Conservation (phyloP, 2,113 vertebrate species). For the Hypomesus transpacificus region DNA sequence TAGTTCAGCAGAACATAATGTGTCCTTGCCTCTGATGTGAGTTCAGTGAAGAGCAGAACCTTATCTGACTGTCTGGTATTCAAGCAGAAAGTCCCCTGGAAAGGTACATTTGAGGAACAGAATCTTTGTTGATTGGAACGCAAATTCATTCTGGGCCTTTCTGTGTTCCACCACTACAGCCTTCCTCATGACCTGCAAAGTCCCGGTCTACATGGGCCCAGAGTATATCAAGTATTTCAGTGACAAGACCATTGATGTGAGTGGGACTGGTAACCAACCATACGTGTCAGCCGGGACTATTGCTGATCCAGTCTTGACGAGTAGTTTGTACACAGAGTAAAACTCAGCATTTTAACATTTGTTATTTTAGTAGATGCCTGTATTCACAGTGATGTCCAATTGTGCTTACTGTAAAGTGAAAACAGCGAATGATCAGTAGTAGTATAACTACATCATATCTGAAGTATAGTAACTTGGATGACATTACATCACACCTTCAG, state of each 20-base stretch:
- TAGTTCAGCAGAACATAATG: too few species aligned
- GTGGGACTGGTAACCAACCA: constrained; percentile 42
- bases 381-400: neutral
- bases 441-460: neutral
- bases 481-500: neutral
- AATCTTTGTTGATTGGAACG: too few species aligned
- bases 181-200: constrained; percentile 94
- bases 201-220: constrained; percentile 91
- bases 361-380: neutral
- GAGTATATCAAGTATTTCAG: constrained; percentile 96
- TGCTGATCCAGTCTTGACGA: neutral
- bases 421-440: neutral
- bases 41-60: too few species aligned
- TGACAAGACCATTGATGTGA: constrained; percentile 92
- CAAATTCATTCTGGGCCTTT: too few species aligned
- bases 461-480: neutral
- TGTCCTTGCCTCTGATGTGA: too few species aligned
- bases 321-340: neutral
- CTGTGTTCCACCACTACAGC: constrained; percentile 61
- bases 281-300: too few species aligned
- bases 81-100: too few species aligned
- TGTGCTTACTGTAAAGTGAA: neutral
- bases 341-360: neutral
- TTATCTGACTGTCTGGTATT: too few species aligned
- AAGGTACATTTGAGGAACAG: too few species aligned